phyloP scores from a whole-genome alignment of 2,113 vertebrate genomes.

The Ochotona curzoniae region DNA sequence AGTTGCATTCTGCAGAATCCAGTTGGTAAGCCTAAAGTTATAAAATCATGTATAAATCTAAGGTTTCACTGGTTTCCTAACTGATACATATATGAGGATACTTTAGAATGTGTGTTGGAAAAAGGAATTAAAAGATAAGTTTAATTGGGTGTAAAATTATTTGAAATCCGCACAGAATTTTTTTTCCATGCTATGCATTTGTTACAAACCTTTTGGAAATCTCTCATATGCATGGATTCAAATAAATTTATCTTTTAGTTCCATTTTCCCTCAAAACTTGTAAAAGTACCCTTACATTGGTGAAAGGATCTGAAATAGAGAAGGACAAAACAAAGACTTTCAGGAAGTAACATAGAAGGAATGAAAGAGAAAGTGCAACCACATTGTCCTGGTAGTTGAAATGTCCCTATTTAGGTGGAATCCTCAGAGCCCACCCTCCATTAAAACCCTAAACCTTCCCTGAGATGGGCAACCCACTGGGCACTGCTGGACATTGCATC shows the following conservation, averaged over 20 bases:
- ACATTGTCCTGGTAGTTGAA: background rate
- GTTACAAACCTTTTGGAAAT: too few relatives aligned
- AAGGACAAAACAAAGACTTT: background rate
- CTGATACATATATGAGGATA: background rate
- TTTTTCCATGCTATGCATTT: too few relatives aligned
- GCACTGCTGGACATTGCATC: background rate
- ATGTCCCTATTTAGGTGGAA: background rate
- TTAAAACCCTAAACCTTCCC: background rate
- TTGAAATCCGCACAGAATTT: too few relatives aligned
- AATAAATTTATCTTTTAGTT: too few relatives aligned
- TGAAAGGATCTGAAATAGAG: background rate
- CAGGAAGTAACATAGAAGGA: background rate
- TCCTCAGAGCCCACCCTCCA: background rate
- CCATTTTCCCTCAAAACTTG: too few relatives aligned
- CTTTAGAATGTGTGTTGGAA: too few relatives aligned
- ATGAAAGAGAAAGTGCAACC: background rate
- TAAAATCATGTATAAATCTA: constrained; percentile 6
- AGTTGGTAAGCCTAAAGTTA: constrained; percentile 8
- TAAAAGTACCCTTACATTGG: background rate
- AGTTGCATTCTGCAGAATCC: background rate
- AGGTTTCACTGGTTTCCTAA: background rate
- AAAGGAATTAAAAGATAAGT: too few relatives aligned
- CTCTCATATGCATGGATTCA: too few relatives aligned
- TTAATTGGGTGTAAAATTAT: too few relatives aligned
- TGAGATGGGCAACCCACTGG: background rate